Conservation (phyloP, 2,113 vertebrate species). For the Chroicocephalus ridibundus region DNA sequence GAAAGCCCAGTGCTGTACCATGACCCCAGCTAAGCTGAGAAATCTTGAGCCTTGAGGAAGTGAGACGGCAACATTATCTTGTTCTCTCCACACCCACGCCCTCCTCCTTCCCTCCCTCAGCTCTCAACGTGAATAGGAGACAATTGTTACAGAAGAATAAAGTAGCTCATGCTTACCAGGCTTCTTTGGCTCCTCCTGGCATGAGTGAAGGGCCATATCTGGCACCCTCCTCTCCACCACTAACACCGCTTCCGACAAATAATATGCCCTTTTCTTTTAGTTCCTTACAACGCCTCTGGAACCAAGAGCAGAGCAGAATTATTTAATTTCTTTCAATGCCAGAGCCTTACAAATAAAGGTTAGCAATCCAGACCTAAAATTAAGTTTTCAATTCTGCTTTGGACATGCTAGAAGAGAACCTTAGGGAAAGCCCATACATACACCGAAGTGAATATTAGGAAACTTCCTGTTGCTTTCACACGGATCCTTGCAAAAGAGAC, state of each 20-base stretch:
- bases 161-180: conserved; percentile 78
- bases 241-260: conserved; percentile 96
- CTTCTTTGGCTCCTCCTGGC: conserved; percentile 94
- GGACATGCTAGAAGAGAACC: neutral
- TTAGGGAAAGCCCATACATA: neutral
- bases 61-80: neutral
- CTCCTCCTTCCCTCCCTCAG: neutral
- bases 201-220: conserved; percentile 94
- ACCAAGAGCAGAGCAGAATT: conserved; percentile 31
- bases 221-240: conserved; percentile 95
- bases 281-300: conserved; percentile 88
- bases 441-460: neutral
- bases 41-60: conserved; percentile 37
- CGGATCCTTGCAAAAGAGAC: neutral
- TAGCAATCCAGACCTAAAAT: neutral
- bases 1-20: neutral
- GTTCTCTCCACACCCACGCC: neutral
- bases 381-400: neutral
- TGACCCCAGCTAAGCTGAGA: neutral
- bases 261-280: conserved; percentile 87
- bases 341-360: neutral
- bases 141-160: neutral
- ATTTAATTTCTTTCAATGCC: neutral
- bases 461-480: neutral
- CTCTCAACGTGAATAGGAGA: neutral